These are phyloP conservation scores for Drosophila setosimentum DNA, from an alignment of 2,888 invertebrate species.

Conservation along the genomic window DNA sequence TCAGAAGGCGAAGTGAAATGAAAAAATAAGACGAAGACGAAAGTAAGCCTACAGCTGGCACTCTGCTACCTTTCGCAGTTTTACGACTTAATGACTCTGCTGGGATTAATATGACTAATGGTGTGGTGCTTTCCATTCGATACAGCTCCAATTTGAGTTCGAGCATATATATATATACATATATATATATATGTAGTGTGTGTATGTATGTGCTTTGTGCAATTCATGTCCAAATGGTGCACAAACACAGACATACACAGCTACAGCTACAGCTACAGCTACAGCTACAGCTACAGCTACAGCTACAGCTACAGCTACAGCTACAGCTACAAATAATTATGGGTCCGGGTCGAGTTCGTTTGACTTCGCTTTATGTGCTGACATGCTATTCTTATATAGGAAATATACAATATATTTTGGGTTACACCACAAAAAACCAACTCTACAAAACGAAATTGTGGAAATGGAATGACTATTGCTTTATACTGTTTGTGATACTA, in stretches of 20 bases:
- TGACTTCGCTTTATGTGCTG: slow-evolving; percentile 60
- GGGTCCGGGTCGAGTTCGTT: slow-evolving; percentile 45
- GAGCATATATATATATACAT: background rate
- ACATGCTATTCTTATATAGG: slow-evolving; percentile 67
- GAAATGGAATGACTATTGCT: slow-evolving; percentile 10
- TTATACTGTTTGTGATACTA: slow-evolving; percentile 7
- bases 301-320: too few species aligned
- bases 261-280: slow-evolving; percentile 33
- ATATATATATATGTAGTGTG: background rate
- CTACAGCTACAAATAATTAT: slow-evolving; percentile 63
- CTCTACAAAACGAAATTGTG: background rate
- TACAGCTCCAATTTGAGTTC: slow-evolving; percentile 39
- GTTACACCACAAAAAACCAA: background rate
- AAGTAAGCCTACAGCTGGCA: slow-evolving; percentile 30
- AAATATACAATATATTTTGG: slow-evolving; percentile 7
- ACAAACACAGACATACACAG: slow-evolving; percentile 24
- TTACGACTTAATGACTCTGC: slow-evolving; percentile 81
- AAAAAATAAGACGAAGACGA: background rate
- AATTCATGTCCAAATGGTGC: slow-evolving; percentile 69
- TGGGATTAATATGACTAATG: slow-evolving; percentile 82
- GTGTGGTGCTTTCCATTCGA: slow-evolving; percentile 68
- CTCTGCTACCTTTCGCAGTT: slow-evolving; percentile 65
- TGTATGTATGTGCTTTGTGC: slow-evolving; percentile 61
- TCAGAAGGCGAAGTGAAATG: slow-evolving; percentile 30
- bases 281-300: too few species aligned